Evolutionary conservation across 2,113 vertebrate genomes (phyloP).

Genomic region (Corvus hawaiiensis): DNA sequence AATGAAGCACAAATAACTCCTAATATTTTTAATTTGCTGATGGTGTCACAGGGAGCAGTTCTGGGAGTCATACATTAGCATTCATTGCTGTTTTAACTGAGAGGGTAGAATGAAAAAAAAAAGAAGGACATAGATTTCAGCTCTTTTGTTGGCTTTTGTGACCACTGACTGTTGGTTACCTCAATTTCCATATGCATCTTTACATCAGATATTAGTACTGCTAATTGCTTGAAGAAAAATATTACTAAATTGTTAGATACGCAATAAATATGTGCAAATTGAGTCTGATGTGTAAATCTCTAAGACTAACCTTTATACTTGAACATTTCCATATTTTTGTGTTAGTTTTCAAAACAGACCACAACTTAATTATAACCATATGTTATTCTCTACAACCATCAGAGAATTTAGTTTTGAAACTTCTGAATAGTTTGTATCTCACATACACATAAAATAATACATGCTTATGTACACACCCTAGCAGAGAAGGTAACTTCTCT

Average conservation of each 20-base stretch:
- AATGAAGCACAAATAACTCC: background rate
- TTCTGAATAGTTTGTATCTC: background rate
- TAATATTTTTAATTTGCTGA: background rate
- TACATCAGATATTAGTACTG: background rate
- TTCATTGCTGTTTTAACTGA: background rate
- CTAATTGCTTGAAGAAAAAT: background rate
- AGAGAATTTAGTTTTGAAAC: background rate
- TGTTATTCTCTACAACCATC: background rate
- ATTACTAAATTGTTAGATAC: background rate
- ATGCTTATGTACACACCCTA: background rate
- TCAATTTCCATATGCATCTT: background rate
- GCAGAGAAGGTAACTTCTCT: background rate
- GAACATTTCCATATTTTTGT: background rate
- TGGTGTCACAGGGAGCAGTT: fast-evolving
- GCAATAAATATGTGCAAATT: background rate
- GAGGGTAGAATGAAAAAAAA: background rate
- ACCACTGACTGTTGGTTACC: background rate
- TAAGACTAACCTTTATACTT: background rate
- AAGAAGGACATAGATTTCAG: background rate
- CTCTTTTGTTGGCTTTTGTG: background rate
- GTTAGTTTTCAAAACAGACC: background rate
- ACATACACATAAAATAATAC: background rate
- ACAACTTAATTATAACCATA: background rate
- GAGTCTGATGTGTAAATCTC: background rate
- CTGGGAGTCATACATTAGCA: background rate